phyloP scores from a whole-genome alignment of 2,113 vertebrate species.

The Pyrgilauda ruficollis region DNA sequence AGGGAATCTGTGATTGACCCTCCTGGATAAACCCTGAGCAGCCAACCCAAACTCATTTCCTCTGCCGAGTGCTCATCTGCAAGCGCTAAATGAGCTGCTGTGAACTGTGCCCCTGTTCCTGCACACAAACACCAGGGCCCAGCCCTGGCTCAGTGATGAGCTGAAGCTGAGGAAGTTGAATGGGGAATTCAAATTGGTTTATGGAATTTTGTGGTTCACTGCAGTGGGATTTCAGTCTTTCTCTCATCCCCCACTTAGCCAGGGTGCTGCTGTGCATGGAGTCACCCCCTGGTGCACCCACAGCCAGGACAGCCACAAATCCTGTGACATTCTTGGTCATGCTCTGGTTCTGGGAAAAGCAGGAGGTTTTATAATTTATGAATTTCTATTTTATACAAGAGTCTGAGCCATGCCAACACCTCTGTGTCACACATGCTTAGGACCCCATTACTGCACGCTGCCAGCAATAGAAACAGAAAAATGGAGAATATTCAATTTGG shows the following conservation, averaged over 20 bases:
- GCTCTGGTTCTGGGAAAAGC: background rate
- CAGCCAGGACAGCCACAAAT: fast-evolving
- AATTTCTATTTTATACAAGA: background rate
- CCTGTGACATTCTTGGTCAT: background rate
- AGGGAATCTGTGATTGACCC: background rate
- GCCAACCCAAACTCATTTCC: background rate
- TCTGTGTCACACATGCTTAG: fast-evolving
- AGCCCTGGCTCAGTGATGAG: background rate
- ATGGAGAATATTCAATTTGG: background rate
- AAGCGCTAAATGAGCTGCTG: background rate
- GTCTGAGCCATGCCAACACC: background rate
- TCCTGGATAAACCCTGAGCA: background rate
- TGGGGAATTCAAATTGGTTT: background rate
- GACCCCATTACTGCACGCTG: background rate
- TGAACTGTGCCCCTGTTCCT: background rate
- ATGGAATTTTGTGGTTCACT: background rate
- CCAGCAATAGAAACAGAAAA: background rate
- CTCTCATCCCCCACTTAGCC: background rate
- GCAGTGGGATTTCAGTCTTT: background rate
- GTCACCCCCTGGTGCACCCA: background rate
- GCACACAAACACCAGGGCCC: background rate
- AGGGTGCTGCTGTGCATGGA: background rate
- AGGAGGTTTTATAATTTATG: background rate
- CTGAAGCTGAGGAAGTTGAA: background rate
- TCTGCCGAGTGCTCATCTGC: background rate